These are phyloP conservation scores for Ridgeia piscesae DNA, from an alignment of 1,140 invertebrate species.

Conservation along the genomic window DNA sequence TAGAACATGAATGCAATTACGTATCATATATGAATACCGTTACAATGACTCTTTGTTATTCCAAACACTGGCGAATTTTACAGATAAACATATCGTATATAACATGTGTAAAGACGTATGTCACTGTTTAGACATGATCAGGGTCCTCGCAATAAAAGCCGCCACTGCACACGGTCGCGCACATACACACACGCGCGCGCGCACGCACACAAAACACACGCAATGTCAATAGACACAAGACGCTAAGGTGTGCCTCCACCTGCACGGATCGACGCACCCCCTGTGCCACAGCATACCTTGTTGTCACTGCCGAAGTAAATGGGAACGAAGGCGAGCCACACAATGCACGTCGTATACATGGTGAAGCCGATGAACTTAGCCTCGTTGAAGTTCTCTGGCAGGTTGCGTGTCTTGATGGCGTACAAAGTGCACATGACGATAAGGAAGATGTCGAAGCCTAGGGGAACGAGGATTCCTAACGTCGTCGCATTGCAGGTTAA, in stretches of 20 bases:
- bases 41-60: too few species aligned
- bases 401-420: conserved; percentile 81
- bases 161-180: too few species aligned
- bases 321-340: conserved; percentile 85
- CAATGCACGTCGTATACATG: conserved; percentile 86
- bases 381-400: conserved; percentile 84
- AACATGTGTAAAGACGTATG: too few species aligned
- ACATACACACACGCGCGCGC: too few species aligned
- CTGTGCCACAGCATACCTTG: conserved; percentile 57
- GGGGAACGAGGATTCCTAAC: conserved; percentile 73
- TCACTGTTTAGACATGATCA: too few species aligned
- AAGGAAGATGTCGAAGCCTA: conserved; percentile 78
- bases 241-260: too few species aligned
- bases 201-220: too few species aligned
- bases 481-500: conserved; percentile 73
- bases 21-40: too few species aligned
- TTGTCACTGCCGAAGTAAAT: conserved; percentile 80
- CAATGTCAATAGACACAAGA: not conserved
- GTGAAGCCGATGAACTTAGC: conserved; percentile 66
- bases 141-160: too few species aligned
- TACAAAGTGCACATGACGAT: conserved; percentile 80
- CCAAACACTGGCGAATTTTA: too few species aligned
- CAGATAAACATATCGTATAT: too few species aligned
- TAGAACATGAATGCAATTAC: too few species aligned
- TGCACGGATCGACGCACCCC: not conserved